These are phyloP conservation scores for Neocrepidodera transversa DNA, from an alignment of 2,888 invertebrate species.

Conservation along the genomic window DNA sequence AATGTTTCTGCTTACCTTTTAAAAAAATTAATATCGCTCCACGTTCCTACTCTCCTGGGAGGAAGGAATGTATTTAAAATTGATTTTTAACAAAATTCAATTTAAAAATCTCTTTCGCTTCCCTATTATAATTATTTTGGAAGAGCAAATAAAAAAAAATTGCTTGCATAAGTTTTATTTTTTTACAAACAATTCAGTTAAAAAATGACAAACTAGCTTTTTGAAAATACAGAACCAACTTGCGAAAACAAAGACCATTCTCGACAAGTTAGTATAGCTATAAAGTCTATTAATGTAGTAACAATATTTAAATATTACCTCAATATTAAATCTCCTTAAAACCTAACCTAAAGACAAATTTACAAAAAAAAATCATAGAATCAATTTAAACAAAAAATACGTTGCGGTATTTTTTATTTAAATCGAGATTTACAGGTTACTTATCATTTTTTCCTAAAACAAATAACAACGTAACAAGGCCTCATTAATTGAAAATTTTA, in stretches of 20 bases:
- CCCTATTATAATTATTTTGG: background rate
- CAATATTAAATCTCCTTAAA: conserved; percentile 41
- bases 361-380: conserved; percentile 27
- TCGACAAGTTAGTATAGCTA: conserved; percentile 42
- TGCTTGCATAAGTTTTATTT: conserved; percentile 26
- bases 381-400: too few species aligned
- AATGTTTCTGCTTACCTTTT: too few species aligned
- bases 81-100: too few species aligned
- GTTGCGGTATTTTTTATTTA: too few species aligned
- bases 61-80: too few species aligned
- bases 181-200: conserved; percentile 42
- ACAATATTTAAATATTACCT: conserved; percentile 51
- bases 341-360: conserved; percentile 35
- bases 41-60: too few species aligned
- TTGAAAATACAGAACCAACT: conserved; percentile 36
- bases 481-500: conserved; percentile 13
- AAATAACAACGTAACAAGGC: conserved; percentile 25
- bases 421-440: conserved; percentile 4
- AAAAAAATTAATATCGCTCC: too few species aligned
- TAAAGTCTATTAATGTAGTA: conserved; percentile 53
- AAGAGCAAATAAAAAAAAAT: background rate
- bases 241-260: conserved; percentile 36
- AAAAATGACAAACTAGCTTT: conserved; percentile 44
- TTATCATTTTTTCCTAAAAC: conserved; percentile 21
- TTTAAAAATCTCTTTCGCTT: too few species aligned